Percentiles rank a stretch among this genome's conserved stretches.
Conservation (phyloP, 2,888 invertebrate genomes). For the Lochmaea crataegi region DNA sequence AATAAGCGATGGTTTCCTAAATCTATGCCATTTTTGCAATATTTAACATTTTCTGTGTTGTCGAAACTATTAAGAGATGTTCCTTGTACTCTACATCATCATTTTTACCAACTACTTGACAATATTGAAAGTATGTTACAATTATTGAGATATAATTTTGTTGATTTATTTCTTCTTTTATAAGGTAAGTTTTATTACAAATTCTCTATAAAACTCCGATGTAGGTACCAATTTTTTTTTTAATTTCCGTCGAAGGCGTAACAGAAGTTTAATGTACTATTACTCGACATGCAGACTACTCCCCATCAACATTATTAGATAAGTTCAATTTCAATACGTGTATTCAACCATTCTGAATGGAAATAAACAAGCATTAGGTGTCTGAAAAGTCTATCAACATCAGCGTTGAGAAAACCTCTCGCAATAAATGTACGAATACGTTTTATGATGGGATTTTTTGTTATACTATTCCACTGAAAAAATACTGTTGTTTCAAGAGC, state of each 20-base stretch:
- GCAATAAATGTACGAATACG: conserved; percentile 3
- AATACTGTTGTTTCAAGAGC: background rate
- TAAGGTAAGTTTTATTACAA: too few species aligned
- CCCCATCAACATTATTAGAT: background rate
- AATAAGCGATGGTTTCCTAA: too few species aligned
- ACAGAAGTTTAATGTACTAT: background rate
- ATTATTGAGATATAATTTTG: too few species aligned
- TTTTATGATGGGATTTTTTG: conserved; percentile 4
- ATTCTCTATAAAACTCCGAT: too few species aligned
- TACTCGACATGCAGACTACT: background rate
- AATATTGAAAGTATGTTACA: too few species aligned
- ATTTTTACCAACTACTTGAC: too few species aligned
- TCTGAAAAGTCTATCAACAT: background rate
- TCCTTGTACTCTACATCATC: too few species aligned
- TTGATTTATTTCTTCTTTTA: too few species aligned
- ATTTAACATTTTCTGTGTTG: too few species aligned
- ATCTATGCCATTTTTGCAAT: too few species aligned
- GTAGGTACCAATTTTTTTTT: too few species aligned
- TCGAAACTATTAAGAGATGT: too few species aligned
- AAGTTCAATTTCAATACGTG: background rate
- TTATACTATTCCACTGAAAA: background rate
- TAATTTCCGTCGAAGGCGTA: background rate
- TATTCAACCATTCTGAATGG: background rate
- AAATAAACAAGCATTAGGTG: conserved; percentile 11
- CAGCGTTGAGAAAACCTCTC: background rate